Base-by-base conservation (phyloP, 2,888 invertebrate species). In the Oligia strigilis region DNA sequence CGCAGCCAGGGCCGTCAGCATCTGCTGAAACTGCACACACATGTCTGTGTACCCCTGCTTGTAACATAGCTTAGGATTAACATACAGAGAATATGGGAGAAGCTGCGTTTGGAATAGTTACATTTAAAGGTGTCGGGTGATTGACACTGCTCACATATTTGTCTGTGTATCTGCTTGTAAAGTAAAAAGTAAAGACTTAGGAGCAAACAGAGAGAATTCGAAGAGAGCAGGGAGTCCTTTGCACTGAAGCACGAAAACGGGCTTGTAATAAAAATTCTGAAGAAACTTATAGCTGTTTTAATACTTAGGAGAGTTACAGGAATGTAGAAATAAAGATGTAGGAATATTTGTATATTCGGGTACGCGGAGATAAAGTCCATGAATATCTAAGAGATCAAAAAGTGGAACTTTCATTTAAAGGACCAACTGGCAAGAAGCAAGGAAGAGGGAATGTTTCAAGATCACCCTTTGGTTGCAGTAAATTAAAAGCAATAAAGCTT, bases 1-100 rank as follows among this genome's bases (percentile, higher is more conserved):
- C 87, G 98, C 98, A 87, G 98, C 98, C 92, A 98, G 96, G 75
- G 98, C 98, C 89, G 98, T 98, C 97, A 98, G 98, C 94, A 98
- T 98, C 95, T 97, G 97, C 93, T 97, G 97, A 93, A 97, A 96
- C 97, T 97, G 92, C 84, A 92, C 90, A 93, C 90, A 92, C 79
- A 91, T 79, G 84, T 88, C 89, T 81, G 88, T 92, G 88, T 90
- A 91, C 78, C 87, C 87, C 89, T 91, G 89, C 83, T 82, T 75
- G 70, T 75, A 77, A 87, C 52, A 75, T 69, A 11, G 49, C 83
- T 87, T 77, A 66, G 0, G 4, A 73, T 77, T 77, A 85, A 81
- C 46, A 76, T 72, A 72, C 49, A 55, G 58, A 9, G 14, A 23
- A 29, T 55, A 5, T 23, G n/a, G 40, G 13, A 19, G n/a, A 72